A percentile compares a stretch with the other conserved stretches of the same genome.
phyloP scores from a whole-genome alignment of 2,888 invertebrate species.

The Ramazzottius varieornatus region DNA sequence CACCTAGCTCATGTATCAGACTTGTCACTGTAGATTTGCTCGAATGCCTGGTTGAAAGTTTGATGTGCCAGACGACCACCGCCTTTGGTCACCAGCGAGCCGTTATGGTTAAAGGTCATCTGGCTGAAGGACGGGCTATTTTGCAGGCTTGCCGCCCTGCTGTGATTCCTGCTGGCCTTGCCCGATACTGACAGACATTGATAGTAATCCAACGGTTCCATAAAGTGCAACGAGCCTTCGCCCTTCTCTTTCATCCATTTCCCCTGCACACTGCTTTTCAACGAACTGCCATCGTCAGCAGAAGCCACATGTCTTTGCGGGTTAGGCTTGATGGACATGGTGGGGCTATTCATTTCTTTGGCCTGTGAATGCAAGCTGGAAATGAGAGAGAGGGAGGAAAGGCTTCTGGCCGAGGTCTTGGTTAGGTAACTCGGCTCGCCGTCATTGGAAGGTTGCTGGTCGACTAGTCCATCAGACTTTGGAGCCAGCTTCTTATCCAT shows the following conservation, averaged over 20 bases:
- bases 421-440: neutral
- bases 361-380: neutral
- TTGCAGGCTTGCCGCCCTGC: neutral
- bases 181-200: neutral
- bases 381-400: neutral
- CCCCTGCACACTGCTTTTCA: neutral
- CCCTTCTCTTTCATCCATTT: neutral
- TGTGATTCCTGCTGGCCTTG: neutral
- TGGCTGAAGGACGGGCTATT: neutral
- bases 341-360: neutral
- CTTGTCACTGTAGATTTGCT: neutral
- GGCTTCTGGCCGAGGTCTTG: neutral
- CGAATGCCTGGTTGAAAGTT: neutral
- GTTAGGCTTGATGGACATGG: neutral
- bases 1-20: too few relatives aligned
- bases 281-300: neutral
- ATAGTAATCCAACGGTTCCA: neutral
- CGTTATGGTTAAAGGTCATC: neutral
- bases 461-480: neutral
- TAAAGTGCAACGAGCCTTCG: neutral
- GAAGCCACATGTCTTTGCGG: too few relatives aligned
- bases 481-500: neutral
- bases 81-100: neutral
- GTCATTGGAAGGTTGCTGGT: too few relatives aligned
- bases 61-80: neutral